These are phyloP conservation scores for Spilarctia lutea DNA, from an alignment of 2,888 invertebrate genomes.

Conservation along the genomic window DNA sequence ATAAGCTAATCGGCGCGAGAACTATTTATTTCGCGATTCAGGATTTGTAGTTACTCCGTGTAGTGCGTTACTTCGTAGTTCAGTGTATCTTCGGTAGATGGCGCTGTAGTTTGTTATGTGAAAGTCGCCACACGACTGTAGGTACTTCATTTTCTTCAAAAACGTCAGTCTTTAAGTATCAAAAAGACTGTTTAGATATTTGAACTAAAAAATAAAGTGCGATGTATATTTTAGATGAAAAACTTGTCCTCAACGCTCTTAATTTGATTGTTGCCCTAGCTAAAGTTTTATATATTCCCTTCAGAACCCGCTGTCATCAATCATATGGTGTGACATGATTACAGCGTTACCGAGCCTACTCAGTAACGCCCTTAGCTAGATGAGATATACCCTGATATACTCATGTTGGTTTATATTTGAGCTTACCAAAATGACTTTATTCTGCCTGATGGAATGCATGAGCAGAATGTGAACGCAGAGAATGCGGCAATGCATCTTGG, in stretches of 20 bases:
- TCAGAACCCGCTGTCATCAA: conserved; percentile 38
- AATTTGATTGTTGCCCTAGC: conserved; percentile 25
- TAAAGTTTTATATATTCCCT: conserved; percentile 38
- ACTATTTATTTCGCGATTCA: no score
- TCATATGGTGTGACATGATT: conserved; percentile 32
- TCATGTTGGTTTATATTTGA: no score
- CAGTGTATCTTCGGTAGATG: no score
- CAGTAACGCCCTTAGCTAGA: conserved; percentile 20
- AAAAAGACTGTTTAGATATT: background rate
- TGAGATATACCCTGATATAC: conserved; percentile 1
- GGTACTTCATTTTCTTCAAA: background rate
- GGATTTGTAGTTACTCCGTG: no score
- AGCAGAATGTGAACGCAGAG: background rate
- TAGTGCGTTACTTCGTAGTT: no score
- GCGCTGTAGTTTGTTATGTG: no score
- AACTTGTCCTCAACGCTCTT: background rate
- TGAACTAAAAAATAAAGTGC: background rate
- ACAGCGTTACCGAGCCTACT: background rate
- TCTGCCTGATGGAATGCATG: no score
- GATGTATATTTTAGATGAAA: background rate
- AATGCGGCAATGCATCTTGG: no score
- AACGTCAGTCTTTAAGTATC: background rate
- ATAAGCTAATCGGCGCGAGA: no score
- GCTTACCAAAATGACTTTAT: no score
- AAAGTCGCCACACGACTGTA: no score